These are phyloP conservation scores for Neolamprologus ventralis DNA, from an alignment of 2,113 vertebrate genomes.

Conservation along the genomic window DNA sequence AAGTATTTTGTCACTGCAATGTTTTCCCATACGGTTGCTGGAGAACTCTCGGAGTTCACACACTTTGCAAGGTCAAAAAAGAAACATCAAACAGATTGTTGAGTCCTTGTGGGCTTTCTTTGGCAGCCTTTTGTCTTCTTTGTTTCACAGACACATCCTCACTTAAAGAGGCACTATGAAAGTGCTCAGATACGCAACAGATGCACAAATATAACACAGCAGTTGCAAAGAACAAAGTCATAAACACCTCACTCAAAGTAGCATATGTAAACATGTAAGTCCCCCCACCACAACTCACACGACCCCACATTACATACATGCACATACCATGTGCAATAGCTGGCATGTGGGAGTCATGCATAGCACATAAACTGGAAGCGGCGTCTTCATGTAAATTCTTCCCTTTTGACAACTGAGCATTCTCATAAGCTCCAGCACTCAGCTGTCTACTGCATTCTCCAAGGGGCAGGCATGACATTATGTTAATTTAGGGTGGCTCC, in stretches of 20 bases:
- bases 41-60: conserved; percentile 54
- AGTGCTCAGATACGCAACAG: conserved; percentile 1
- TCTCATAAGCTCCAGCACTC: conserved; percentile 67
- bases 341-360: conserved; percentile 52
- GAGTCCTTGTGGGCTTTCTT: conserved; percentile 54
- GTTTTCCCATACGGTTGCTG: background rate
- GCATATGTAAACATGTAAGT: conserved; percentile 3
- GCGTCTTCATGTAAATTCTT: conserved; percentile 66
- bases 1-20: conserved; percentile 46
- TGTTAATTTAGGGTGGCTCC: conserved; percentile 45
- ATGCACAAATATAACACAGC: conserved; percentile 25
- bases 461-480: conserved; percentile 54
- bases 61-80: conserved; percentile 61
- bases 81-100: conserved; percentile 63
- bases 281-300: background rate
- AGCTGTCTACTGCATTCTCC: conserved; percentile 68
- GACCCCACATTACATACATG: conserved; percentile 34
- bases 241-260: conserved; percentile 27
- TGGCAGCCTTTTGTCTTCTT: conserved; percentile 22
- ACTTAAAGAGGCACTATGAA: conserved; percentile 1
- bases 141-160: background rate
- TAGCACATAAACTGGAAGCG: conserved; percentile 63
- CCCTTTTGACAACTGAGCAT: conserved; percentile 65
- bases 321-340: conserved; percentile 29
- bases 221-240: background rate